These are phyloP conservation scores for Tetragonula clypearis DNA, from an alignment of 1,140 invertebrate genomes.

Conservation along the genomic window DNA sequence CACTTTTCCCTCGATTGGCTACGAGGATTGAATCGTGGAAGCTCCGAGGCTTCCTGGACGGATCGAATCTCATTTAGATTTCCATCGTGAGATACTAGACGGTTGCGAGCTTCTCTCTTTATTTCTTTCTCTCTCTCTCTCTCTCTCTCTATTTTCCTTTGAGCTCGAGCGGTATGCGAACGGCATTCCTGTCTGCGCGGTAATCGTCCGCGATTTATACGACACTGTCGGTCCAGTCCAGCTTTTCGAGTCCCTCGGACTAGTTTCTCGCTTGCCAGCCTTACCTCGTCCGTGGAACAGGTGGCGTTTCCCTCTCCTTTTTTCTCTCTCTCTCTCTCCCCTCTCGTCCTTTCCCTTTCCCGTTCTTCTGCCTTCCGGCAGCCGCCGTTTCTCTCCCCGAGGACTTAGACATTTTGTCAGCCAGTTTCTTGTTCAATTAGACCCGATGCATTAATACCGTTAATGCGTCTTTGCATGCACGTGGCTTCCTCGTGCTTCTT, in stretches of 20 bases:
- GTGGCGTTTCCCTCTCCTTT: neutral
- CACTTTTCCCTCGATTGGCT: conserved; percentile 62
- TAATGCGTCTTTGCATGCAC: neutral
- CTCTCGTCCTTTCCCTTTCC: too few species aligned
- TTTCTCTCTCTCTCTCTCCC: too few species aligned
- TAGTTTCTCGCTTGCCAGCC: conserved; percentile 6
- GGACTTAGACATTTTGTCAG: neutral
- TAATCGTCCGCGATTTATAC: conserved; percentile 47
- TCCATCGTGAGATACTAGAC: conserved; percentile 59
- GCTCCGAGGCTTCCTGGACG: conserved; percentile 56
- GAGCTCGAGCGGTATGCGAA: conserved; percentile 29
- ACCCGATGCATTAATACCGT: conserved; percentile 4
- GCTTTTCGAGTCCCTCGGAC: conserved; percentile 16
- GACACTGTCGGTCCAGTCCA: conserved; percentile 25
- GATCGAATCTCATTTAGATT: conserved; percentile 74
- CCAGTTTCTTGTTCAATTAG: conserved; percentile 4
- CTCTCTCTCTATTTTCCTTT: neutral
- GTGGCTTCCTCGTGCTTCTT: neutral
- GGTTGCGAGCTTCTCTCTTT: neutral
- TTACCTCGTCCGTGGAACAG: neutral
- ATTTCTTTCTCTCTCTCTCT: neutral
- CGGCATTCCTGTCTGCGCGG: conserved; percentile 28
- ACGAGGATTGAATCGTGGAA: conserved; percentile 65
- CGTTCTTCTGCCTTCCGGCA: neutral
- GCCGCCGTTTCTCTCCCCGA: neutral